Evolutionary conservation across 2,113 vertebrate genomes (phyloP).

Genomic region (Microcebus lehilahytsara): DNA sequence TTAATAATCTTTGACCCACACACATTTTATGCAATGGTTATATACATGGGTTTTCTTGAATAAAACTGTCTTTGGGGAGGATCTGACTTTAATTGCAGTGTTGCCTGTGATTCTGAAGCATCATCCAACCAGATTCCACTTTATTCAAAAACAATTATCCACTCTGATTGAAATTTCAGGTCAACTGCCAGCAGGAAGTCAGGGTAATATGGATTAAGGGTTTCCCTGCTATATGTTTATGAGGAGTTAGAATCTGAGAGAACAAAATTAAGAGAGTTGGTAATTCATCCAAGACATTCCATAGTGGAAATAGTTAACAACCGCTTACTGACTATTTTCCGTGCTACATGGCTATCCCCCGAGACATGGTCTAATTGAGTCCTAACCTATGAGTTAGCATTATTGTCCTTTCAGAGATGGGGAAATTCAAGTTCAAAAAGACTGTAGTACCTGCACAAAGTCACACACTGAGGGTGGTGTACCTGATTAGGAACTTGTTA

Average conservation of each 20-base stretch:
- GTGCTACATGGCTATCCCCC: not conserved
- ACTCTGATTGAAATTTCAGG: not conserved
- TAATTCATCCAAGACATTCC: not conserved
- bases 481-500: not conserved
- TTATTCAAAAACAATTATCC: not conserved
- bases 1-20: not conserved
- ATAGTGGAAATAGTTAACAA: not conserved
- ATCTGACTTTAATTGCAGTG: not conserved
- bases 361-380: not conserved
- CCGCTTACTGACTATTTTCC: not conserved
- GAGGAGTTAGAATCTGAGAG: not conserved
- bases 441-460: too few species aligned
- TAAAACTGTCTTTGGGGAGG: not conserved
- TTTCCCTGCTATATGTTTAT: not conserved
- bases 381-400: not conserved
- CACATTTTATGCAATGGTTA: too few species aligned
- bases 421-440: not conserved
- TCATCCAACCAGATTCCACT: not conserved
- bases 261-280: not conserved
- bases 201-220: not conserved
- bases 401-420: not conserved
- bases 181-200: not conserved
- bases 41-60: not conserved
- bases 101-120: not conserved
- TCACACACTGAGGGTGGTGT: not conserved